A percentile compares a stretch with the other conserved stretches of the same genome.
phyloP scores from a whole-genome alignment of 2,113 vertebrate genomes.

The Psittacara wagleri region DNA sequence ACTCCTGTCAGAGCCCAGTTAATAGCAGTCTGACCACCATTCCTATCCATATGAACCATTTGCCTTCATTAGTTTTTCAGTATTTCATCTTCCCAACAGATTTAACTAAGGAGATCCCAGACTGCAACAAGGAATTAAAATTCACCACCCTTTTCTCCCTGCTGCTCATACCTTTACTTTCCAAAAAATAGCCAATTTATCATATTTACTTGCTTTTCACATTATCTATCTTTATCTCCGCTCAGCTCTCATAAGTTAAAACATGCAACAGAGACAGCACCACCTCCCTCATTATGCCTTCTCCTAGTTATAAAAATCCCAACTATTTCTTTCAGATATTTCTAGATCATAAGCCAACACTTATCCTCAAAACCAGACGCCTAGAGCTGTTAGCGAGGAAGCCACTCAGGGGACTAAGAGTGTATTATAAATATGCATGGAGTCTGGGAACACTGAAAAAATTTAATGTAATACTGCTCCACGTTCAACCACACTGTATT shows the following conservation, averaged over 20 bases:
- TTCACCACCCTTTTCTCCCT: neutral
- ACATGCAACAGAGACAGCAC: neutral
- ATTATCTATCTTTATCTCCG: neutral
- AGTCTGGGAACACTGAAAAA: neutral
- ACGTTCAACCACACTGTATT: fast-evolving
- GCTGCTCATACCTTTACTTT: neutral
- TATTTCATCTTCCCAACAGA: neutral
- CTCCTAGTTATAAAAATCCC: neutral
- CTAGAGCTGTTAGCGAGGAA: neutral
- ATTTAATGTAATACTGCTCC: neutral
- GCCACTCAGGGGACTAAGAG: neutral
- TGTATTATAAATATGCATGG: fast-evolving
- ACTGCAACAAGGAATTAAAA: neutral
- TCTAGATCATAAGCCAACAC: neutral
- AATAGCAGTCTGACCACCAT: neutral
- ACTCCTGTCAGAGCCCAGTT: neutral
- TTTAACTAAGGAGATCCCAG: neutral
- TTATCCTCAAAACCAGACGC: neutral
- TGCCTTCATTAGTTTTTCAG: neutral
- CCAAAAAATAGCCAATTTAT: fast-evolving
- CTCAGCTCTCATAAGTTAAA: neutral
- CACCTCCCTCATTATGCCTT: neutral
- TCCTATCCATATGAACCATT: neutral
- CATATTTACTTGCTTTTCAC: neutral
- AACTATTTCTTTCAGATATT: neutral